Evolutionary conservation across 2,113 vertebrate genomes (phyloP), one percentile per base, ranked within the genome.

Genomic region (Saguinus imperator): DNA sequence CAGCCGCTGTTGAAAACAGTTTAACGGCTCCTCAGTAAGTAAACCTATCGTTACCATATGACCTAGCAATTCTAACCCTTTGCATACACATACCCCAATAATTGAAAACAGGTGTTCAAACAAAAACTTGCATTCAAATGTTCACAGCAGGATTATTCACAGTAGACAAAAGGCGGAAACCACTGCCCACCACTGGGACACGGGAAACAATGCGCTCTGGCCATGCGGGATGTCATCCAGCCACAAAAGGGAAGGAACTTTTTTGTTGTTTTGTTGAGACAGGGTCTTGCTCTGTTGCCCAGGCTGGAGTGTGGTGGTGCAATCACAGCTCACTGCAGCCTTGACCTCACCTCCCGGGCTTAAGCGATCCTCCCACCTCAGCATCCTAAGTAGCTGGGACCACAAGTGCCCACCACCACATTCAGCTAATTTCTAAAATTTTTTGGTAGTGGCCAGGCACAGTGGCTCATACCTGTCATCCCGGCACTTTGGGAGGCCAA

Each of bases 11-110:
- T 27, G 27, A 5, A 13, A 10, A 48, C 48, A 7, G 35, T 8
- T 16, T 14, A 29, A 61, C 2, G 21, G 18, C 2, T 9, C n/a
- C 55, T 43, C 5, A 1, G 5, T 8, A 11, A 20, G 5, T 37
- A 72, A 43, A 16, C 14, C 2, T 14, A 20, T 4, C 14, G 2
- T 14, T 2, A 18, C 83, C 1, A 1, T 1, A 0, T 0, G 32
- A 45, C 21, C 23, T 52, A 43, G 32, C 84, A 25, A 6, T 6
- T 21, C 76, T 25, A 0, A 23, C 8, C 43, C 76, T 16, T 14
- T 0, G 17, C 5, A 7, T 0, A 6, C 5, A 5, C 0, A 6
- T 0, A 11, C 64, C 50, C 50, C 0, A 6, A n/a, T 43, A 75
- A 88, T 5, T 0, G 8, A 48, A 23, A 92, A 18, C 40, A 58